Evolutionary conservation across 1,140 invertebrate genomes (phyloP), one percentile per base, ranked within the genome.

Genomic region (Drosophila malerkotliana): DNA sequence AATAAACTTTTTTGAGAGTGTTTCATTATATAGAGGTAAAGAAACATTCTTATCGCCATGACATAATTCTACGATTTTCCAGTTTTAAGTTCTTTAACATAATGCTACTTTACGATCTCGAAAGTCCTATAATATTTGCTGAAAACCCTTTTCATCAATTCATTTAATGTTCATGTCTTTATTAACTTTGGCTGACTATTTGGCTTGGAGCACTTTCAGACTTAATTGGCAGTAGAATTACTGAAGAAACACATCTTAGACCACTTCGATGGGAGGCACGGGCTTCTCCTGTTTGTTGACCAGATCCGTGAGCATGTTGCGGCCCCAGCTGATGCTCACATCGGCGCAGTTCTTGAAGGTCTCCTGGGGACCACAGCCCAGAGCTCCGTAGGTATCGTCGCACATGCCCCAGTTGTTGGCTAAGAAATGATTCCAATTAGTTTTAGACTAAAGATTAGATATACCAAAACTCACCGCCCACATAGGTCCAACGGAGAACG

Each of bases 311-410:
- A 82, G 12, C n/a, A 87, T 53, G 10, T 87, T 85, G 71, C 74
- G 82, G n/a, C 78, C 82, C 74, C 71, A 82, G 54, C 49, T 56
- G 45, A 96, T 95, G 8, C 92, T 75, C 47, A 96, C 93, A 88
- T 96, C 95, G 2, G 95, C 93, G 79, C 95, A 96, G 58, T 93
- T 93, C 55, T 94, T 91, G 79, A 96, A 96, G 4, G 92, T 94
- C 91, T 96, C 95, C 77, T 96, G 95, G 1, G 92, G 85, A 14
- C 94, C 95, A 74, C 95, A 95, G 3, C 94, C 95, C 10, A 93
- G 2, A 21, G 74, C 81, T 4, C 78, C 77, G 5, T 18, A 79
- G 18, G 51, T 41, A 56, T 93, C 56, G 2, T 77, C 77, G 74
- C 94, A 95, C 1, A 66, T 47, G 3, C 94, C 94, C 94, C 93